Percentiles rank a stretch among this genome's conserved stretches.
phyloP scores from a whole-genome alignment of 2,888 invertebrate genomes.

The Sycophila texana region DNA sequence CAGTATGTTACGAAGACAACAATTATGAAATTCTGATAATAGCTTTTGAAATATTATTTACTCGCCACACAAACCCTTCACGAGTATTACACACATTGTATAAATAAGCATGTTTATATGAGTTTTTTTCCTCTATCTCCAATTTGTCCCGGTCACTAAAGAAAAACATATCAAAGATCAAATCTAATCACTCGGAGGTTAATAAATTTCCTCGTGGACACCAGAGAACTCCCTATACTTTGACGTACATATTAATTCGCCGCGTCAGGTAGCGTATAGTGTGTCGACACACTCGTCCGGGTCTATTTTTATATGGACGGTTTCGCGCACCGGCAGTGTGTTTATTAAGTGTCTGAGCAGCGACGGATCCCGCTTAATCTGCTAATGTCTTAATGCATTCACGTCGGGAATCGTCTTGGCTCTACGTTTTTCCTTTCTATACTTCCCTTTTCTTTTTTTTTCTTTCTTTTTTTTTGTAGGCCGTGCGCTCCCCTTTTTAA shows the following conservation, averaged over 20 bases:
- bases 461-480: neutral
- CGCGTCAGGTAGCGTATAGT: neutral
- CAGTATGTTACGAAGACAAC: no score
- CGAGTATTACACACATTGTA: no score
- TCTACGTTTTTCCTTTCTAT: neutral
- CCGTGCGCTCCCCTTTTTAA: no score
- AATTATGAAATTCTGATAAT: no score
- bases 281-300: neutral
- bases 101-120: no score
- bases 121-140: no score
- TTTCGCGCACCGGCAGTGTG: neutral
- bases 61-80: no score
- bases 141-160: no score
- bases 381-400: constrained; percentile 29
- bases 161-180: no score
- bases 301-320: neutral
- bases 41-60: no score
- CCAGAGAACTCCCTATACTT: neutral
- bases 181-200: neutral
- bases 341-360: neutral
- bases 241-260: neutral
- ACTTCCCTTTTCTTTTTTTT: neutral
- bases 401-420: constrained; percentile 1
- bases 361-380: constrained; percentile 13
- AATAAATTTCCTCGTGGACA: neutral